Evolutionary conservation across 2,888 invertebrate species (phyloP).

Genomic region (Cheilosia soror): DNA sequence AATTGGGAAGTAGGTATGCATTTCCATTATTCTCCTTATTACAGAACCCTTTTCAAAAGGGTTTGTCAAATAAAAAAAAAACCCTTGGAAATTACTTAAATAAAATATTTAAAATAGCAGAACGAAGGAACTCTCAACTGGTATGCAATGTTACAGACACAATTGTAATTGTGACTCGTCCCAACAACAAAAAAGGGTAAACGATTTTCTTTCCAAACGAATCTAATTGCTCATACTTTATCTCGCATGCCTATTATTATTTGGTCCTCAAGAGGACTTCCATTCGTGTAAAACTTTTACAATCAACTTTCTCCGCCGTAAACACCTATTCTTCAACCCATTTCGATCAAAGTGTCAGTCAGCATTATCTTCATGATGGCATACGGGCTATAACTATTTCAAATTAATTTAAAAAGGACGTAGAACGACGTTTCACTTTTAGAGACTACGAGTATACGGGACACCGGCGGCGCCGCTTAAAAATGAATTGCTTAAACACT

Average conservation of each 20-base stretch:
- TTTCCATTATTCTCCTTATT: too few species aligned
- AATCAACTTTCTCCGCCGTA: not conserved
- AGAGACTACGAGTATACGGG: too few species aligned
- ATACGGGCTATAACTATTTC: not conserved
- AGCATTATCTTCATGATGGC: not conserved
- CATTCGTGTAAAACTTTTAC: not conserved
- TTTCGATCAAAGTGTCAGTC: not conserved
- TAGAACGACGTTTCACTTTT: too few species aligned
- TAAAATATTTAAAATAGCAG: too few species aligned
- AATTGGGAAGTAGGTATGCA: too few species aligned
- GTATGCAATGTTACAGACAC: too few species aligned
- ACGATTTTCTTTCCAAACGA: not conserved
- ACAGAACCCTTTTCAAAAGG: too few species aligned
- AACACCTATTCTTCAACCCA: not conserved
- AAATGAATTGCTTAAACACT: not conserved
- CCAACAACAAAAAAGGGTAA: not conserved
- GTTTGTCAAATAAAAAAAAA: too few species aligned
- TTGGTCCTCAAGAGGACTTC: not conserved
- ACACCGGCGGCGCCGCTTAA: not conserved
- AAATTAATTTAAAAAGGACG: not conserved
- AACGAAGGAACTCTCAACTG: too few species aligned
- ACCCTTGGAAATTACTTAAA: too few species aligned
- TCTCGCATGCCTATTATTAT: not conserved
- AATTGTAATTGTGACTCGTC: too few species aligned
- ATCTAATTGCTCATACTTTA: constrained; percentile 2